Conservation (phyloP, 2,888 invertebrate species). For the Drosophila gaucha region DNA sequence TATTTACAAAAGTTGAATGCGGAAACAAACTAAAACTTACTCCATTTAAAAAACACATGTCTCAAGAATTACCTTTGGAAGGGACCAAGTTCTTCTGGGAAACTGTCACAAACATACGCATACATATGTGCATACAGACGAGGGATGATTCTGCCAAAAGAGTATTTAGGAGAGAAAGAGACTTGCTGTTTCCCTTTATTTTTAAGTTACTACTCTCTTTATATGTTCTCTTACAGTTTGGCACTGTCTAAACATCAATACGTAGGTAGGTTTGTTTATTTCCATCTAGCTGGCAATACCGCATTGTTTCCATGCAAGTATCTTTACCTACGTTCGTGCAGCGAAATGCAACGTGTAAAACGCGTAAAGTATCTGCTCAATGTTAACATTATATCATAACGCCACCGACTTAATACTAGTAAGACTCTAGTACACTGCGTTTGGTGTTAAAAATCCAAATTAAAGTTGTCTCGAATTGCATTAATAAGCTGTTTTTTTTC, state of each 20-base stretch:
- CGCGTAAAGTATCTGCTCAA: no score
- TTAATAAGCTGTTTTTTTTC: no score
- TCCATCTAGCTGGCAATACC: background rate
- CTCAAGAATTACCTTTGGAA: background rate
- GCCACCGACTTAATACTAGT: no score
- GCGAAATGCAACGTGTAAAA: background rate
- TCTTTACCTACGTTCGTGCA: background rate
- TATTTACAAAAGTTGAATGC: no score
- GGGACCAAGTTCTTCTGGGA: background rate
- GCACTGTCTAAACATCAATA: slow-evolving; percentile 10
- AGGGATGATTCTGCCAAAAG: slow-evolving; percentile 33
- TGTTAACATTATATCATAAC: no score
- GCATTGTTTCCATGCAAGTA: background rate
- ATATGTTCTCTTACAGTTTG: background rate
- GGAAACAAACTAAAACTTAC: no score
- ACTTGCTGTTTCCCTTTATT: slow-evolving; percentile 7
- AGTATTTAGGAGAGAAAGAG: slow-evolving; percentile 1
- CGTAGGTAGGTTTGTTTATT: background rate
- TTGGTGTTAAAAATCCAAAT: no score
- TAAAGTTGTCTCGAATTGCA: no score
- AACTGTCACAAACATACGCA: background rate
- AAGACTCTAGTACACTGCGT: no score
- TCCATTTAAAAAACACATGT: no score
- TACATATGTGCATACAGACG: background rate
- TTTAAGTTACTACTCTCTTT: background rate